Conservation (phyloP, 2,797 vertebrate genomes). For the Siniperca undulata region DNA sequence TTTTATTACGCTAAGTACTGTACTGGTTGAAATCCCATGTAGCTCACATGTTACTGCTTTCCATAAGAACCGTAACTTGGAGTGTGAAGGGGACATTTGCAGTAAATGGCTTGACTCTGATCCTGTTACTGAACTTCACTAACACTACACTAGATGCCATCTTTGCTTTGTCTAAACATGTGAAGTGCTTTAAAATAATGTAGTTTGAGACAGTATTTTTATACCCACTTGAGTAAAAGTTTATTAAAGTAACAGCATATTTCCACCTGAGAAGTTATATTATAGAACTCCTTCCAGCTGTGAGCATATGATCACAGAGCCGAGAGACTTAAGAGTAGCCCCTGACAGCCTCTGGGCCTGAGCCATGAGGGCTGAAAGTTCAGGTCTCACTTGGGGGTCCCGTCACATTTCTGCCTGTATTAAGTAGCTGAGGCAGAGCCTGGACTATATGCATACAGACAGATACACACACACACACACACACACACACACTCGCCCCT, state of each 20-base stretch:
- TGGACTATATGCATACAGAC: conserved; percentile 50
- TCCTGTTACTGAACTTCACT: background rate
- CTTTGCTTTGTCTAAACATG: background rate
- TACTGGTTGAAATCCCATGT: background rate
- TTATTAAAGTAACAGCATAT: conserved; percentile 7
- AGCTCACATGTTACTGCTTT: background rate
- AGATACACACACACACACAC: conserved; percentile 17
- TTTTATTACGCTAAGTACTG: background rate
- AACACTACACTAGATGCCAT: background rate
- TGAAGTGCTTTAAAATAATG: background rate
- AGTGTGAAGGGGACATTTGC: background rate
- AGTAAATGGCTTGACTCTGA: conserved; percentile 1
- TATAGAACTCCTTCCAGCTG: conserved; percentile 39
- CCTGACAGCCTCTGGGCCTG: conserved; percentile 61
- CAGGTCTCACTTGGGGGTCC: conserved; percentile 73
- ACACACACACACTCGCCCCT: conserved; percentile 31
- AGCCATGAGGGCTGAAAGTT: conserved; percentile 59
- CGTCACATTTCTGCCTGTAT: conserved; percentile 63
- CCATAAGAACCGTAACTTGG: background rate
- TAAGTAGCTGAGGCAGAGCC: conserved; percentile 64
- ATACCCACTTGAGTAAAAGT: background rate
- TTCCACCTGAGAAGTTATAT: conserved; percentile 50
- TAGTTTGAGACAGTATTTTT: conserved; percentile 16
- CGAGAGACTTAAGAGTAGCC: conserved; percentile 56
- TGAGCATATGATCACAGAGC: conserved; percentile 60